Evolutionary conservation across 2,888 invertebrate species (phyloP), one percentile per base, ranked within the genome.

Genomic region (Apotomis betuletana): DNA sequence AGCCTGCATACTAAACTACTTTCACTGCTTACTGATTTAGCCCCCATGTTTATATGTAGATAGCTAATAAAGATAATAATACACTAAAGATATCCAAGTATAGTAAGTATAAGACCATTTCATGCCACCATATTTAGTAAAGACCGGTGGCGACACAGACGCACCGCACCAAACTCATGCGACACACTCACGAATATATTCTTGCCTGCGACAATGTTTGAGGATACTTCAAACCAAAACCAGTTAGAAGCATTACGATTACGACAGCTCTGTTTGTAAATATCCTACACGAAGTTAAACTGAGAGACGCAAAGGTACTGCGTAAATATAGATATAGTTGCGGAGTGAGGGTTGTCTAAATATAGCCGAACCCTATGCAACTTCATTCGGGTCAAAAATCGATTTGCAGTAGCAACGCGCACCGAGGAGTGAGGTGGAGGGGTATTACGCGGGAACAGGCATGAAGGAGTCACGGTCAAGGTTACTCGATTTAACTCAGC

Each of bases 401-500:
- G 86, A 89, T 88, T 81, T 78, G 80, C 80, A 78, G 81, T 81
- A 80, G 81, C 76, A 76, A 79, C 77, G 78, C 80, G 81, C 79
- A 82, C 74, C 77, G 75, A 62, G 80, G 75, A 74, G 74, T 77
- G 79, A 81, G 79, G 78, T 75, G 74, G 75, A 75, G 76, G 77
- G 78, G 75, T 83, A 83, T 83, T 81, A 83, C 81, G 85, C 81
- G 76, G 81, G 80, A 85, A 83, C 79, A 49, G 49, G 49, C 49
- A 76, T 77, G 78, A 75, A 80, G 82, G 79, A 78, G 84, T 85
- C 87, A 89, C 83, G 89, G 90, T 86, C 91, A 92, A 91, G 91
- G 91, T 89, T 87, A 90, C 84, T 78, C 82, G 71, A 78, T 77
- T 80, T 80, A 80, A 82, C 80, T 79, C 78, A 77, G 75, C 70